phyloP scores from a whole-genome alignment of 2,113 vertebrate species.

The Festucalex cinctus region DNA sequence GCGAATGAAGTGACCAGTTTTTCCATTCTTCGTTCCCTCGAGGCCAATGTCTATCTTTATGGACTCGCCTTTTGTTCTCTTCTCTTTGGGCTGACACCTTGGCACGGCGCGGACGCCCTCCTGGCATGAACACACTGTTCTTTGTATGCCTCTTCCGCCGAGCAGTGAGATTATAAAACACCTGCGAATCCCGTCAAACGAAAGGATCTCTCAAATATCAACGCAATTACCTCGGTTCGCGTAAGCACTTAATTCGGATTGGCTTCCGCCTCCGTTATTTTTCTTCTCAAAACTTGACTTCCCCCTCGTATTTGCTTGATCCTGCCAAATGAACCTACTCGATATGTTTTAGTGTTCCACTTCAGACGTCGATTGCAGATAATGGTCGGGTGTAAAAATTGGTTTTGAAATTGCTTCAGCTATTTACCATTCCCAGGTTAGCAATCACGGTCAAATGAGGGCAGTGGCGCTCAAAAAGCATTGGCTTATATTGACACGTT shows the following conservation, averaged over 20 bases:
- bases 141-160: constrained; percentile 26
- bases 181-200: constrained; percentile 33
- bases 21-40: constrained; percentile 51
- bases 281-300: constrained; percentile 43
- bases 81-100: constrained; percentile 43
- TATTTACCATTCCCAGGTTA: constrained; percentile 47
- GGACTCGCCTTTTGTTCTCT: constrained; percentile 30
- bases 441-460: constrained; percentile 45
- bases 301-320: constrained; percentile 29
- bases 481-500: constrained; percentile 8
- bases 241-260: constrained; percentile 51
- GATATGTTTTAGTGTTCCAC: constrained; percentile 50
- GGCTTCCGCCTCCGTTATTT: constrained; percentile 43
- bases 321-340: constrained; percentile 49
- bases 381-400: constrained; percentile 63
- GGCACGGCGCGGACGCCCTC: constrained; percentile 32
- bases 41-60: constrained; percentile 36
- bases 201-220: constrained; percentile 55
- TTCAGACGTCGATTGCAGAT: constrained; percentile 44
- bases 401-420: constrained; percentile 65
- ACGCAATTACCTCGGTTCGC: constrained; percentile 51
- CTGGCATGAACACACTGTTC: constrained; percentile 36
- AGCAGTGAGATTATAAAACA: constrained; percentile 24
- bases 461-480: constrained; percentile 23
- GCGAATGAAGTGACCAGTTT: constrained; percentile 60